Evolutionary conservation across 2,797 vertebrate species (phyloP).

Genomic region (Micromesistius poutassou): DNA sequence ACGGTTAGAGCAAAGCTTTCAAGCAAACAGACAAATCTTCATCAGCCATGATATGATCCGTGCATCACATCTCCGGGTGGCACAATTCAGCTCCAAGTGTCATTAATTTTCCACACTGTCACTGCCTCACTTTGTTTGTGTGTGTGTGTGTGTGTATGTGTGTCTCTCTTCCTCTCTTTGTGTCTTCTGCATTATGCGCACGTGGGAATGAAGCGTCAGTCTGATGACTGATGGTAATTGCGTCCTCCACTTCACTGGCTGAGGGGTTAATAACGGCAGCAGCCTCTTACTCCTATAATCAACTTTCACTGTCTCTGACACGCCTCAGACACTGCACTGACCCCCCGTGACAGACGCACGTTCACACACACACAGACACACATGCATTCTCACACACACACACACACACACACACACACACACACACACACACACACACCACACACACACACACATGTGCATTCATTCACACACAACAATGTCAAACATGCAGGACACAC

Average conservation of each 20-base stretch:
- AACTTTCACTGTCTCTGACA: slow-evolving; percentile 49
- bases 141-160: neutral
- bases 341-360: neutral
- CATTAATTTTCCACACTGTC: neutral
- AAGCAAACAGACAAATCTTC: neutral
- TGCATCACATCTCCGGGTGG: neutral
- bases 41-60: neutral
- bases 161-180: no score
- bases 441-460: slow-evolving; percentile 4
- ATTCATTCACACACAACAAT: neutral
- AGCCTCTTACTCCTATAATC: slow-evolving; percentile 47
- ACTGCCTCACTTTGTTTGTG: neutral
- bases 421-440: neutral
- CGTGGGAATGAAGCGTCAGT: slow-evolving; percentile 46
- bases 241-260: slow-evolving; percentile 46
- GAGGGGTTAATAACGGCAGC: slow-evolving; percentile 63
- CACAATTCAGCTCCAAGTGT: neutral
- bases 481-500: neutral
- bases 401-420: neutral
- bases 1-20: neutral
- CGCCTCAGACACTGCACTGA: slow-evolving; percentile 22
- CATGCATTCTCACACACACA: neutral
- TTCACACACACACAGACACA: slow-evolving; percentile 18
- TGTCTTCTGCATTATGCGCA: slow-evolving; percentile 16
- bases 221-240: slow-evolving; percentile 60